Conservation (phyloP, 2,113 vertebrate species). For the Rhinolophus sinicus region DNA sequence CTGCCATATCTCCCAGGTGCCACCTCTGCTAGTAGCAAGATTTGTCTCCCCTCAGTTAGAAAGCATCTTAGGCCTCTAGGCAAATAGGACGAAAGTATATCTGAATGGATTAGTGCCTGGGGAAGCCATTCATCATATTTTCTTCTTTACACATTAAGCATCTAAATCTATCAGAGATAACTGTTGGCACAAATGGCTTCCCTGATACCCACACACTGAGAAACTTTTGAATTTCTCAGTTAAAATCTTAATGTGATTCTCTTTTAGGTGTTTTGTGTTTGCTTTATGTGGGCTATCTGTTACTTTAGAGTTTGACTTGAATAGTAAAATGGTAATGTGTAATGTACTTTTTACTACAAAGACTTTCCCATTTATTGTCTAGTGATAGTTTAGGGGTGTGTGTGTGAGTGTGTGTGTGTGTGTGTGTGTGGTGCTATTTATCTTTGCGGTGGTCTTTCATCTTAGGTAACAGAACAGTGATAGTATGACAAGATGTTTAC, state of each 20-base stretch:
- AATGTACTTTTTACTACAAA: not conserved
- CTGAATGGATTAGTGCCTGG: not conserved
- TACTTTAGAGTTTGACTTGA: conserved; percentile 7
- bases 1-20: not conserved
- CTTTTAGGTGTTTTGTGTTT: not conserved
- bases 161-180: not conserved
- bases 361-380: not conserved
- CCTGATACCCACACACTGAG: not conserved
- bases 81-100: not conserved
- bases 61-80: not conserved
- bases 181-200: not conserved
- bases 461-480: not conserved
- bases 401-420: not conserved
- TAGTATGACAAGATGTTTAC: not conserved
- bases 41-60: not conserved
- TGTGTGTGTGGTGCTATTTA: not conserved
- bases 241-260: not conserved
- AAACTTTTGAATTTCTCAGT: not conserved
- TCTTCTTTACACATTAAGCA: not conserved
- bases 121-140: not conserved
- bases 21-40: not conserved
- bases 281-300: not conserved
- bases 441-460: conserved; percentile 30
- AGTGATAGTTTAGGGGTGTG: not conserved
- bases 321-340: not conserved